Evolutionary conservation across 2,888 invertebrate species (phyloP).

Genomic region (Nomada lathburiana): DNA sequence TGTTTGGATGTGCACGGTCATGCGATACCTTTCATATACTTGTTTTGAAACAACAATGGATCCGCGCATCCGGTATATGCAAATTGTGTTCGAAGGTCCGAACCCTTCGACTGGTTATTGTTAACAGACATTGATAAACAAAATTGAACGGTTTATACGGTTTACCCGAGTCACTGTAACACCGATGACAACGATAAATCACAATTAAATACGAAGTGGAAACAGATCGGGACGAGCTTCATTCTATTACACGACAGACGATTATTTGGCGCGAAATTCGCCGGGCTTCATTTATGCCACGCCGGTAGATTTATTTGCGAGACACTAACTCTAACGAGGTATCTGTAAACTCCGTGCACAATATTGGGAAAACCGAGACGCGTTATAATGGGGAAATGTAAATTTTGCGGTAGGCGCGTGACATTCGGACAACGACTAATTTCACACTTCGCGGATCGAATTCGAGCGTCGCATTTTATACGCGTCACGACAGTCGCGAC

Average conservation of each 20-base stretch:
- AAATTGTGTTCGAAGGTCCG: constrained; percentile 21
- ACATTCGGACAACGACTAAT: constrained; percentile 50
- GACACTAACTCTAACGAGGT: constrained; percentile 10
- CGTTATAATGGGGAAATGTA: constrained; percentile 50
- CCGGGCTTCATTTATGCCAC: not conserved
- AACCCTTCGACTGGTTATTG: constrained; percentile 10
- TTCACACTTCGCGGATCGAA: constrained; percentile 61
- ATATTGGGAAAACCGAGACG: constrained; percentile 7
- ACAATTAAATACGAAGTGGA: not conserved
- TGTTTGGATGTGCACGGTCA: constrained; percentile 40
- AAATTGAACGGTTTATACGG: not conserved
- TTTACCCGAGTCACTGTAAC: not conserved
- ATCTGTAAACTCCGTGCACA: not conserved
- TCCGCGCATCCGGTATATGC: constrained; percentile 10
- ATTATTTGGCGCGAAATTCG: not conserved
- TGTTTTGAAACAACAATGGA: constrained; percentile 43
- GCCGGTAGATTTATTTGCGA: not conserved
- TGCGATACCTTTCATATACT: constrained; percentile 35
- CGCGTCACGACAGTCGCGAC: constrained; percentile 18
- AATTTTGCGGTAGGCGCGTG: constrained; percentile 39
- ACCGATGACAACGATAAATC: not conserved
- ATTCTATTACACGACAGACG: too few relatives aligned
- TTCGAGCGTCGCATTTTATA: constrained; percentile 48
- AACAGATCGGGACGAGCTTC: not conserved
- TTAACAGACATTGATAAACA: not conserved